Conservation (phyloP, 64 coral and sea anemone species). For the Acropora tenuis region DNA sequence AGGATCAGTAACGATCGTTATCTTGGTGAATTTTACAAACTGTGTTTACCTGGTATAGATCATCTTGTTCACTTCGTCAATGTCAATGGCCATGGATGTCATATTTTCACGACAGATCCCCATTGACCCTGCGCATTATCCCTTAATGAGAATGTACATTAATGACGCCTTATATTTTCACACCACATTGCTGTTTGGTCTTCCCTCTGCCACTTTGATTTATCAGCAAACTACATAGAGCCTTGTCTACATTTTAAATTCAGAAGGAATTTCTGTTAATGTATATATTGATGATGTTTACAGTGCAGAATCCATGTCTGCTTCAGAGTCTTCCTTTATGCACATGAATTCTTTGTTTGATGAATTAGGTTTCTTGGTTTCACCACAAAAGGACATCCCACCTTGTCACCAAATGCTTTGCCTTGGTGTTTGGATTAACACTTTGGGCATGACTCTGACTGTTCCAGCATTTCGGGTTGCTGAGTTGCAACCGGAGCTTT, state of each 20-base stretch:
- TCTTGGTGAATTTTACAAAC: slow-evolving; percentile 38
- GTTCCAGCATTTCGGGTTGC: slow-evolving; percentile 23
- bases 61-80: slow-evolving; percentile 46
- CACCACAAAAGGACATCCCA: slow-evolving; percentile 12
- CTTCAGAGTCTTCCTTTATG: slow-evolving; percentile 2
- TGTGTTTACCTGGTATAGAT: slow-evolving; percentile 41
- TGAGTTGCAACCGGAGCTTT: slow-evolving; percentile 27
- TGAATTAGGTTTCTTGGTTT: slow-evolving; percentile 29
- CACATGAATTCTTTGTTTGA: slow-evolving; percentile 31
- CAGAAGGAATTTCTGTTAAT: slow-evolving; percentile 16
- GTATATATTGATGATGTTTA: slow-evolving; percentile 64
- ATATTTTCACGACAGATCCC: slow-evolving; percentile 77
- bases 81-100: slow-evolving; percentile 37
- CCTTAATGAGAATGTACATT: slow-evolving; percentile 9
- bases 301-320: slow-evolving; percentile 3
- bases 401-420: slow-evolving; percentile 45
- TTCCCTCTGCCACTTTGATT: slow-evolving; percentile 43
- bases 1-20: slow-evolving; percentile 23
- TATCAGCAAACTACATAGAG: slow-evolving; percentile 67
- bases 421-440: slow-evolving; percentile 41
- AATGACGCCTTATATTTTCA: slow-evolving; percentile 54
- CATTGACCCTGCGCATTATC: slow-evolving; percentile 60
- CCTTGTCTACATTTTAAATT: slow-evolving; percentile 60
- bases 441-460: slow-evolving; percentile 33
- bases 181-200: slow-evolving; percentile 47